These are phyloP conservation scores for Ctenodactylus gundi DNA, from an alignment of 2,113 vertebrate species.

Conservation along the genomic window DNA sequence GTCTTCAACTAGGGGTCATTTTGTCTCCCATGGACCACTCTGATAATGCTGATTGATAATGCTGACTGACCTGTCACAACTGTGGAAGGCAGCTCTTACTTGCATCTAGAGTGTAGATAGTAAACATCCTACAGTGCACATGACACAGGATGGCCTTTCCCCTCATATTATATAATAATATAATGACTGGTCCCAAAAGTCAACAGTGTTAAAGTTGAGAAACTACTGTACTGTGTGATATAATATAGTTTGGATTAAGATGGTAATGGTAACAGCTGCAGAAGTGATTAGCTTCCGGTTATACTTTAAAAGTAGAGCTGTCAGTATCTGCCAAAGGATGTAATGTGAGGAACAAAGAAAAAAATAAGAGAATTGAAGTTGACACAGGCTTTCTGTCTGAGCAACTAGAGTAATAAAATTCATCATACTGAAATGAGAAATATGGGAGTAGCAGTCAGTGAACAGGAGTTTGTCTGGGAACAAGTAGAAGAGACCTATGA, in stretches of 20 bases:
- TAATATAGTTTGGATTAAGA: neutral
- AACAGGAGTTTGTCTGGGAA: neutral
- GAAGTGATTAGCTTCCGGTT: neutral
- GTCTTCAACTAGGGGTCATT: neutral
- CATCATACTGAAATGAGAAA: neutral
- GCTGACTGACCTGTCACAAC: neutral
- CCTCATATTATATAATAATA: no score
- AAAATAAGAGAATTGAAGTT: neutral
- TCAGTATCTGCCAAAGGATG: neutral
- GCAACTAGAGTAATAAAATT: neutral
- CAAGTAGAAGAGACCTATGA: neutral
- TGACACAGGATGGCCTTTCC: neutral
- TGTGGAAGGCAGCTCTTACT: neutral
- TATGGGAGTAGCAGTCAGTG: neutral
- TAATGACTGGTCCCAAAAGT: neutral
- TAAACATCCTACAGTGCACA: neutral
- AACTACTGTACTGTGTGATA: neutral
- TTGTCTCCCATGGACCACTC: neutral
- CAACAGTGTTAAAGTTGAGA: neutral
- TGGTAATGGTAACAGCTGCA: neutral
- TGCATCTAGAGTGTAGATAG: neutral
- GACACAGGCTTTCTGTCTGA: neutral
- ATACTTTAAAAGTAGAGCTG: neutral
- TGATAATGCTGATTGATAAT: neutral
- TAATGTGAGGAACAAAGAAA: neutral